These are phyloP conservation scores for Thamnophis sirtalis DNA, from an alignment of 2,113 vertebrate genomes.

Conservation along the genomic window DNA sequence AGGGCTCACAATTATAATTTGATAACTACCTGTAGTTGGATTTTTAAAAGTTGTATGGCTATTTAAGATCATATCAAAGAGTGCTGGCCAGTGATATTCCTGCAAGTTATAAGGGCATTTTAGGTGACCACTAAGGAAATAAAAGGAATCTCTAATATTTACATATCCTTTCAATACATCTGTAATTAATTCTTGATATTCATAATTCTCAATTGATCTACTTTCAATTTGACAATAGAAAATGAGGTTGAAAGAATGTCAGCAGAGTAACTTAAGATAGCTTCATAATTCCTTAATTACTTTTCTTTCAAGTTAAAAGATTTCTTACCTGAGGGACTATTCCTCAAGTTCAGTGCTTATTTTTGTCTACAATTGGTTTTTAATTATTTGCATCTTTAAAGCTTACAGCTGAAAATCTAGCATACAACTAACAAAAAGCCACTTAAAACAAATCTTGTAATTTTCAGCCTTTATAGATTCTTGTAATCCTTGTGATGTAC, in stretches of 20 bases:
- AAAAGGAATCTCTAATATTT: slow-evolving; percentile 18
- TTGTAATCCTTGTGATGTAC: neutral
- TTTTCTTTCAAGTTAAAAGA: slow-evolving; percentile 5
- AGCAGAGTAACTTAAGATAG: neutral
- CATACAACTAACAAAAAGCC: neutral
- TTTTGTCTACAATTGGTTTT: neutral
- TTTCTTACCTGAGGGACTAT: neutral
- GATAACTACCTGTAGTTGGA: neutral
- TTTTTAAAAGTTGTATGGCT: neutral
- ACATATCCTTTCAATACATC: slow-evolving; percentile 25
- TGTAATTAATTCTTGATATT: slow-evolving; percentile 27
- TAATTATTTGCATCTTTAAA: neutral
- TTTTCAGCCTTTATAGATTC: neutral
- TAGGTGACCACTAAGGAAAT: slow-evolving; percentile 31
- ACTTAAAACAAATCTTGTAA: neutral
- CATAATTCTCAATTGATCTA: slow-evolving; percentile 16
- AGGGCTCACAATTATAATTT: neutral
- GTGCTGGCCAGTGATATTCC: slow-evolving; percentile 30
- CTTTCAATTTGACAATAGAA: slow-evolving; percentile 11
- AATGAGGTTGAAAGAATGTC: slow-evolving; percentile 21
- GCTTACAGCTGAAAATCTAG: neutral
- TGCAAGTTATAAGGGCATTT: slow-evolving; percentile 33
- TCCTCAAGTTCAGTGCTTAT: neutral
- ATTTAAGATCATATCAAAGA: slow-evolving; percentile 30
- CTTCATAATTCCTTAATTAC: slow-evolving; percentile 33